Percentiles rank a stretch among this genome's conserved stretches.
These are phyloP conservation scores for Mythimna loreyi DNA, from an alignment of 2,888 invertebrate genomes.

Conservation along the genomic window DNA sequence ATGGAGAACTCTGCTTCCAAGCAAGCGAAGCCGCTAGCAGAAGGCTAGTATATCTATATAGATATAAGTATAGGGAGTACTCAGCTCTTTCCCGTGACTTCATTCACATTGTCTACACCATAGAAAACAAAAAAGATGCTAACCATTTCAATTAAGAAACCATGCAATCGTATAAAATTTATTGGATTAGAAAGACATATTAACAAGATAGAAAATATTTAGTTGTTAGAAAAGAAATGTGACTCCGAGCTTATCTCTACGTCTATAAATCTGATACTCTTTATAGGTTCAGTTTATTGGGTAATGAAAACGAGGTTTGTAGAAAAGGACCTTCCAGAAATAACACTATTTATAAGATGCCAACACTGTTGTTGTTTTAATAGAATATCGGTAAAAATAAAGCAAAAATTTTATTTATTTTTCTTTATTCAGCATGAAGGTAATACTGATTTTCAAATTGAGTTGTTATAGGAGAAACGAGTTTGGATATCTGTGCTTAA, in stretches of 20 bases:
- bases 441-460: too few relatives aligned
- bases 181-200: not conserved
- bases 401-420: too few relatives aligned
- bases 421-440: not conserved
- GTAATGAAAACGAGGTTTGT: constrained; percentile 27
- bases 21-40: too few relatives aligned
- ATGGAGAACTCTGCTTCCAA: too few relatives aligned
- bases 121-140: not conserved
- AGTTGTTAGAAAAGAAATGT: constrained; percentile 14
- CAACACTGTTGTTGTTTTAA: not conserved
- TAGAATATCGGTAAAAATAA: not conserved
- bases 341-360: constrained; percentile 10
- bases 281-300: constrained; percentile 28
- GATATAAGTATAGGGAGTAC: too few relatives aligned
- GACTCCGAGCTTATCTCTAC: constrained; percentile 11
- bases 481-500: too few relatives aligned
- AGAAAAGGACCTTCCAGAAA: not conserved
- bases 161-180: not conserved
- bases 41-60: too few relatives aligned
- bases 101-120: too few relatives aligned
- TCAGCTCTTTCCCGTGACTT: too few relatives aligned
- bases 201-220: constrained; percentile 1
- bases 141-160: not conserved
- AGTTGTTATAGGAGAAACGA: too few relatives aligned
- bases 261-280: constrained; percentile 28